phyloP scores from a whole-genome alignment of 2,888 invertebrate species.

The Adineta ricciae region DNA sequence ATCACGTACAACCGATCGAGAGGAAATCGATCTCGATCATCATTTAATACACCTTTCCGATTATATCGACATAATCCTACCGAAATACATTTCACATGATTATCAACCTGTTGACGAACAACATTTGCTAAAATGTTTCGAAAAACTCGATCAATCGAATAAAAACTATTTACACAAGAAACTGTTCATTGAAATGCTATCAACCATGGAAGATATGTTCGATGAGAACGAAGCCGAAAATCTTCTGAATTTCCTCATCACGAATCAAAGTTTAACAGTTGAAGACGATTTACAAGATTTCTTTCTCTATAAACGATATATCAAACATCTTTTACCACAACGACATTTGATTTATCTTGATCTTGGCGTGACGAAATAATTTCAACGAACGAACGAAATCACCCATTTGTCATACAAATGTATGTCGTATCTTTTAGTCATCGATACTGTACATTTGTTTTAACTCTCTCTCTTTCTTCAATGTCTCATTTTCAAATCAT shows the following conservation, averaged over 20 bases:
- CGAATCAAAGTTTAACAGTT: background rate
- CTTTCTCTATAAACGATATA: conserved; percentile 9
- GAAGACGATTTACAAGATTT: background rate
- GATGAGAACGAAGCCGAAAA: background rate
- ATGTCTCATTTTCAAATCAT: background rate
- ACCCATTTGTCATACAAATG: background rate
- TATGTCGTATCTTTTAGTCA: background rate
- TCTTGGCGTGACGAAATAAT: background rate
- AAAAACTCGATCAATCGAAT: background rate
- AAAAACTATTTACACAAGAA: conserved; percentile 14
- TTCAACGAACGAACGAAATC: background rate
- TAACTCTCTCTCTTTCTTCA: background rate
- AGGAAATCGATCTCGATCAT: background rate
- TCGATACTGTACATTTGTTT: background rate
- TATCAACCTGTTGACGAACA: background rate
- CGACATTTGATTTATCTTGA: background rate
- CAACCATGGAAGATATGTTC: conserved; percentile 10
- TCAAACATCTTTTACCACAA: conserved; percentile 19
- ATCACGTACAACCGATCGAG: background rate
- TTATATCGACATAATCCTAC: conserved; percentile 6
- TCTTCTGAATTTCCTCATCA: background rate
- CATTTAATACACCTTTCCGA: background rate
- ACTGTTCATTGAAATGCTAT: background rate
- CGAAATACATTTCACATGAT: background rate
- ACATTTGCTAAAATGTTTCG: background rate